Percentiles rank a stretch among this genome's conserved stretches.
These are phyloP conservation scores for Scolopax bukidnonensis DNA, from an alignment of 2,797 vertebrate genomes.

Conservation along the genomic window DNA sequence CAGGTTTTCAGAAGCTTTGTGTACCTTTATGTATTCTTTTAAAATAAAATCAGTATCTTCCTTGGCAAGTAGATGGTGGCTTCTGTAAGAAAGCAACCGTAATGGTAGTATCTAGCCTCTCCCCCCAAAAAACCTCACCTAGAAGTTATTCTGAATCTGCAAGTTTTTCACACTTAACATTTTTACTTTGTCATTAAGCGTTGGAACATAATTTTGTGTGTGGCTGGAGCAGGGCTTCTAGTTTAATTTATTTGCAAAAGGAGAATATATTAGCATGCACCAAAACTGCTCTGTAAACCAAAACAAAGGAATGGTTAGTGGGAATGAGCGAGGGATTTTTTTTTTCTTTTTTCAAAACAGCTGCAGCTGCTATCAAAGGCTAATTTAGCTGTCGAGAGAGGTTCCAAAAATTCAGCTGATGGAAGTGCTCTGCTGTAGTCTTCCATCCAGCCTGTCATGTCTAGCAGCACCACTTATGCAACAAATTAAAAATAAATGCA, in stretches of 20 bases:
- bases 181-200: background rate
- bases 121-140: background rate
- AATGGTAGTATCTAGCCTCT: background rate
- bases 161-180: background rate
- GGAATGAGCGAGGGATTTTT: background rate
- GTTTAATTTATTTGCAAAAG: background rate
- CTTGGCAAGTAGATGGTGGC: background rate
- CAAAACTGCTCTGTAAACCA: background rate
- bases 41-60: background rate
- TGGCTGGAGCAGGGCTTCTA: background rate
- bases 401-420: background rate
- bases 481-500: background rate
- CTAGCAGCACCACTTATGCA: background rate
- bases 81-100: background rate
- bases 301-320: background rate
- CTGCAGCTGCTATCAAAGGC: background rate
- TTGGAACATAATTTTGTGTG: background rate
- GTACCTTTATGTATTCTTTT: background rate
- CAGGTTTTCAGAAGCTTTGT: background rate
- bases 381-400: background rate
- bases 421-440: background rate
- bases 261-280: background rate
- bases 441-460: background rate
- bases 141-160: background rate
- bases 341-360: background rate